phyloP scores from a whole-genome alignment of 2,888 invertebrate species.

The Microctonus aethiopoides region DNA sequence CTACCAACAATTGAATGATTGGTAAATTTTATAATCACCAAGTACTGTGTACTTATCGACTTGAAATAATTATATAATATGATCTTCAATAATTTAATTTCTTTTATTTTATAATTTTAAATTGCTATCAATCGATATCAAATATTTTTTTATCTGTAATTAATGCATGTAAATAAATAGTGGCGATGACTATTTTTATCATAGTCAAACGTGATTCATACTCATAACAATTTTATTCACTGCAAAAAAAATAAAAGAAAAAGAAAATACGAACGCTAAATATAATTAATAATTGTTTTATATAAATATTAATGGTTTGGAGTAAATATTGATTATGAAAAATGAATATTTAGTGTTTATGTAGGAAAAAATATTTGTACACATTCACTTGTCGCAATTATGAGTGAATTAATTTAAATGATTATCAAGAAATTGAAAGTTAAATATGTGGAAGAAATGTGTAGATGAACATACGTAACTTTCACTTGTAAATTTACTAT shows the following conservation, averaged over 20 bases:
- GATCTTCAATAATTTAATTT: not conserved
- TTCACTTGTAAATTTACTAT: not conserved
- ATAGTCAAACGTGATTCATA: too few relatives aligned
- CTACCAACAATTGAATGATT: not conserved
- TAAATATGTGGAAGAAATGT: not conserved
- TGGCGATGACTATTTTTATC: too few relatives aligned
- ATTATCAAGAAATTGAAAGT: not conserved
- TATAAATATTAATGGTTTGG: too few relatives aligned
- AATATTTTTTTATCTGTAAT: too few relatives aligned
- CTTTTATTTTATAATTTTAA: too few relatives aligned
- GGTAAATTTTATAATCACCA: not conserved
- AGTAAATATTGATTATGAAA: too few relatives aligned
- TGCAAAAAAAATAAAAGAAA: too few relatives aligned
- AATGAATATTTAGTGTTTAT: too few relatives aligned
- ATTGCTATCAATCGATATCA: too few relatives aligned
- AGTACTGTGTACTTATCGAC: not conserved
- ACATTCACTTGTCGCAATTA: not conserved
- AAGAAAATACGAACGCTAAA: too few relatives aligned
- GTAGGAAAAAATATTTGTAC: not conserved
- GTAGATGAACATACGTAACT: not conserved
- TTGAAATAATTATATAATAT: not conserved
- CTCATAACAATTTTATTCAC: too few relatives aligned
- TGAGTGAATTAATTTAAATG: not conserved
- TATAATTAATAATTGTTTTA: too few relatives aligned
- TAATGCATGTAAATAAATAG: not conserved